These are phyloP conservation scores for Oncorhynchus clarkii DNA, from an alignment of 2,113 vertebrate species.

Conservation along the genomic window DNA sequence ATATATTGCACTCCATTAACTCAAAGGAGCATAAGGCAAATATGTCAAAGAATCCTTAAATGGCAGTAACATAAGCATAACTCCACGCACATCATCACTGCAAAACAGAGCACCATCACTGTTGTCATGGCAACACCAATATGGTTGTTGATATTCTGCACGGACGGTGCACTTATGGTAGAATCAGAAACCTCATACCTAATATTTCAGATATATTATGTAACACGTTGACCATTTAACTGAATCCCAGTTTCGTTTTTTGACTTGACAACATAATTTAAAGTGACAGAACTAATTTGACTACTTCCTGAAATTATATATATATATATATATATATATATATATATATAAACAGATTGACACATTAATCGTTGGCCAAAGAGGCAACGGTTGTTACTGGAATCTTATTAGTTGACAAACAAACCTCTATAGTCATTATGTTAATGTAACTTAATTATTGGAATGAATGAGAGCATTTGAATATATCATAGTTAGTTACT, in stretches of 20 bases:
- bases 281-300: slow-evolving; percentile 19
- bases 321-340: not conserved
- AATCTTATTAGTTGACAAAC: not conserved
- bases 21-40: slow-evolving; percentile 39
- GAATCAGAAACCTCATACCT: not conserved
- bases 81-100: slow-evolving; percentile 15
- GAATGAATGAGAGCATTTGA: not conserved
- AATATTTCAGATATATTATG: slow-evolving; percentile 13
- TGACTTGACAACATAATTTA: slow-evolving; percentile 7
- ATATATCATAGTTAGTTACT: not conserved
- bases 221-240: not conserved
- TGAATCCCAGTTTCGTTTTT: slow-evolving; percentile 12
- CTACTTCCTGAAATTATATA: slow-evolving; percentile 8
- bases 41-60: slow-evolving; percentile 32
- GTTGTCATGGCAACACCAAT: not conserved
- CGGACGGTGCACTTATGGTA: not conserved
- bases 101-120: slow-evolving; percentile 31
- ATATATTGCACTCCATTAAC: slow-evolving; percentile 55
- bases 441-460: too few relatives aligned
- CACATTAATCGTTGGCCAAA: too few relatives aligned
- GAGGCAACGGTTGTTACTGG: too few relatives aligned
- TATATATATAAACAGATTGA: too few relatives aligned
- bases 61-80: slow-evolving; percentile 48
- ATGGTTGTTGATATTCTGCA: slow-evolving; percentile 10
- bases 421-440: slow-evolving; percentile 1